Evolutionary conservation across 2,888 invertebrate genomes (phyloP).

Genomic region (Oxytorus armatus): DNA sequence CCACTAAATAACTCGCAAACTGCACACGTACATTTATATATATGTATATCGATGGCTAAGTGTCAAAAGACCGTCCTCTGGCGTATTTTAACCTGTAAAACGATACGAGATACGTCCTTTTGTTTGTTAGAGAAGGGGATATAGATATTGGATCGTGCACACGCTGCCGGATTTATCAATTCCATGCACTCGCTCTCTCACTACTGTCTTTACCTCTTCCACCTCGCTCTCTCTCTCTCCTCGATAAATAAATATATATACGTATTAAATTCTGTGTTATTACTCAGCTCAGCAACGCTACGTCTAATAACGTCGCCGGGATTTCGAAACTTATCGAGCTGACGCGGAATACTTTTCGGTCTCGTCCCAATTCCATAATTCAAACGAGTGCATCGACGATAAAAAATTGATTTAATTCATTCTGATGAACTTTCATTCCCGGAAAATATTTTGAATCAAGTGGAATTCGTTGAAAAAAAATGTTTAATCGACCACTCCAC

Average conservation of each 20-base stretch:
- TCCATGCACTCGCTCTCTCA: slow-evolving; percentile 71
- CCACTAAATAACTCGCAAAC: slow-evolving; percentile 78
- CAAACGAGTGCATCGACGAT: background rate
- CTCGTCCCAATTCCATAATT: background rate
- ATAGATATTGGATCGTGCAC: slow-evolving; percentile 56
- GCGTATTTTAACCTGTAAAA: background rate
- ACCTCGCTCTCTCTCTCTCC: background rate
- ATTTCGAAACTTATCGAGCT: slow-evolving; percentile 46
- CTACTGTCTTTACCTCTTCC: slow-evolving; percentile 13
- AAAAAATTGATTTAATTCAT: background rate
- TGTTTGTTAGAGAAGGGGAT: slow-evolving; percentile 25
- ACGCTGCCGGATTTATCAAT: slow-evolving; percentile 75
- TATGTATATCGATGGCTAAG: background rate
- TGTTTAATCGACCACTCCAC: no score
- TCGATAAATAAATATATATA: background rate
- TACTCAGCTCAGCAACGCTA: slow-evolving; percentile 26
- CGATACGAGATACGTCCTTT: background rate
- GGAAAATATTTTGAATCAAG: no score
- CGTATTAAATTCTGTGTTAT: slow-evolving; percentile 33
- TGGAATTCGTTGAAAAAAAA: no score
- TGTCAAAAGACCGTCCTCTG: slow-evolving; percentile 10
- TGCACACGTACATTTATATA: slow-evolving; percentile 66
- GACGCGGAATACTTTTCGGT: slow-evolving; percentile 15
- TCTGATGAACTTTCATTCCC: no score
- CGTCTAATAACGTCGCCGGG: slow-evolving; percentile 47